These are phyloP conservation scores for Bufo bufo DNA, from an alignment of 2,113 vertebrate species.

Conservation along the genomic window DNA sequence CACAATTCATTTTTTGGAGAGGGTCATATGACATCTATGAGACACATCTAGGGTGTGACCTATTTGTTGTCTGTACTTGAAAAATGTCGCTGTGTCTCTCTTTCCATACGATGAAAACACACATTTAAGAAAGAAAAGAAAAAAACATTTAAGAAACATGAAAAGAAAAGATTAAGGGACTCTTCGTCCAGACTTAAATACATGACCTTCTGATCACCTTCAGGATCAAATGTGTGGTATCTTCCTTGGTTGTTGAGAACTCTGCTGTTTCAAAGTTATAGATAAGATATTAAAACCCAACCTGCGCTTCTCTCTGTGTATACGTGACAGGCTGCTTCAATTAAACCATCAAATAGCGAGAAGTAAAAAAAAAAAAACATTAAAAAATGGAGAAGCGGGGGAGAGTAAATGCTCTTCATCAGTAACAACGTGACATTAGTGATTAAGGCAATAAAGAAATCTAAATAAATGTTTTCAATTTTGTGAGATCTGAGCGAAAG, in stretches of 20 bases:
- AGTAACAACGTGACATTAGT: slow-evolving; percentile 74
- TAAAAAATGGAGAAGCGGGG: slow-evolving; percentile 61
- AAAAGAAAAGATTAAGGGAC: background rate
- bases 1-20: background rate
- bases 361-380: background rate
- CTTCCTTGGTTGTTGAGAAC: background rate
- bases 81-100: background rate
- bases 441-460: slow-evolving; percentile 75
- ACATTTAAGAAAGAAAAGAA: background rate
- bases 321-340: slow-evolving; percentile 43
- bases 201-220: slow-evolving; percentile 46
- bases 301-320: slow-evolving; percentile 11
- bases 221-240: background rate
- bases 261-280: slow-evolving; percentile 23
- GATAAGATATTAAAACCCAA: slow-evolving; percentile 28
- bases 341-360: slow-evolving; percentile 52
- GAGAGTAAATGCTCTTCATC: slow-evolving; percentile 73
- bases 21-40: background rate
- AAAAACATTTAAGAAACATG: background rate
- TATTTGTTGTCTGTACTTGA: background rate
- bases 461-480: slow-evolving; percentile 73
- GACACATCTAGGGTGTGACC: background rate
- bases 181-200: background rate
- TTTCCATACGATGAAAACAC: too few species aligned
- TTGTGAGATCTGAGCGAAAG: slow-evolving; percentile 79